These are phyloP conservation scores for Nowickia ferox DNA, from an alignment of 2,888 invertebrate species.

Conservation along the genomic window DNA sequence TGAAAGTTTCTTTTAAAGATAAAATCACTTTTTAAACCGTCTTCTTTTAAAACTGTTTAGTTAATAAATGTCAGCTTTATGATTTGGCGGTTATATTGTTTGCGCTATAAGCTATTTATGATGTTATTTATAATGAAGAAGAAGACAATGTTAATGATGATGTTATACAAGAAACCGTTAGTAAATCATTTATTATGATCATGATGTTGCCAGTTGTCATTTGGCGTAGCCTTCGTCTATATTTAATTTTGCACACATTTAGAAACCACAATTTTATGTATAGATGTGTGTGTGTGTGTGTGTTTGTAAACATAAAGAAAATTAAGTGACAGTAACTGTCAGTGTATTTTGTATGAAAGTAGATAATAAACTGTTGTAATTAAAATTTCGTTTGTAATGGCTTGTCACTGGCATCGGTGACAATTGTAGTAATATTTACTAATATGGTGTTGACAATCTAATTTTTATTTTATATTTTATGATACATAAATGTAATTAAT, in stretches of 20 bases:
- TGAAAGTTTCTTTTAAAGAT: background rate
- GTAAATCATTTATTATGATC: slow-evolving; percentile 20
- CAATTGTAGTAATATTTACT: slow-evolving; percentile 6
- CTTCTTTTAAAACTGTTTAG: background rate
- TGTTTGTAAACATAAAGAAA: background rate
- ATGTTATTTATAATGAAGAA: background rate
- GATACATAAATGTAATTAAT: background rate
- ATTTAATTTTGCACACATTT: slow-evolving; percentile 12
- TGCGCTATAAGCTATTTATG: background rate
- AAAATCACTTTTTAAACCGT: background rate
- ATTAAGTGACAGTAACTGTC: slow-evolving; percentile 19
- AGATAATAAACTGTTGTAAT: slow-evolving; percentile 20
- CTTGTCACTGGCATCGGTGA: slow-evolving; percentile 2
- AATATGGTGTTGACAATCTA: slow-evolving; percentile 5
- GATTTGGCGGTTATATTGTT: background rate
- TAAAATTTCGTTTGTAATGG: slow-evolving; percentile 1
- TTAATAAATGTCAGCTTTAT: slow-evolving; percentile 16
- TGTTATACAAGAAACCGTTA: background rate
- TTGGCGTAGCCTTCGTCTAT: background rate
- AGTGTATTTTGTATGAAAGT: background rate
- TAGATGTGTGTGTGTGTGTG: background rate
- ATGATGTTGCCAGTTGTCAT: slow-evolving; percentile 22
- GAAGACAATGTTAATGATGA: background rate
- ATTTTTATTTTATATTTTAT: slow-evolving; percentile 15
- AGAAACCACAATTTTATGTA: background rate